Conservation (phyloP, 2,888 invertebrate genomes). For the Uloborus plumipes region DNA sequence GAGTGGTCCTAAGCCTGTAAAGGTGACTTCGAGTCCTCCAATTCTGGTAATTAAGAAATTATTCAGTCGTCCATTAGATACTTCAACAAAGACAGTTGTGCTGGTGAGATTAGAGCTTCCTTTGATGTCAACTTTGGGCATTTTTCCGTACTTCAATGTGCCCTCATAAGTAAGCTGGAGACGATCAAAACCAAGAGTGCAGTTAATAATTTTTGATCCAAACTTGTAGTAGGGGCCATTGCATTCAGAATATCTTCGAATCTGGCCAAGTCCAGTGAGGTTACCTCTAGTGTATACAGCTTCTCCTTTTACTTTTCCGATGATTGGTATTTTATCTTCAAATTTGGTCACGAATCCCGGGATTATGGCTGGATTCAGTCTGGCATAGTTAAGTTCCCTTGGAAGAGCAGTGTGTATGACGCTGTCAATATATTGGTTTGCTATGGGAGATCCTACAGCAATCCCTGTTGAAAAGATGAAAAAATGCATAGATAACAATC, state of each 20-base stretch:
- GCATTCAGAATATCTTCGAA: conserved; percentile 42
- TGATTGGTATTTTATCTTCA: conserved; percentile 45
- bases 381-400: conserved; percentile 26
- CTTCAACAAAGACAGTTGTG: conserved; percentile 29
- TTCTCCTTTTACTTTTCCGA: conserved; percentile 58
- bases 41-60: conserved; percentile 35
- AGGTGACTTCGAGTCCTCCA: conserved; percentile 24
- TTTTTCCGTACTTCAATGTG: conserved; percentile 57
- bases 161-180: conserved; percentile 40
- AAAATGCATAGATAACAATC: too few relatives aligned
- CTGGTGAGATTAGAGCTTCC: conserved; percentile 38
- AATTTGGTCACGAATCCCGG: conserved; percentile 46
- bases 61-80: conserved; percentile 17
- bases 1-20: conserved; percentile 56
- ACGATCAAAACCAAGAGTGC: conserved; percentile 39
- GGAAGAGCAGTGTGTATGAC: conserved; percentile 33
- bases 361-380: conserved; percentile 40
- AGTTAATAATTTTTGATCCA: conserved; percentile 47
- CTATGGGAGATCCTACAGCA: conserved; percentile 36
- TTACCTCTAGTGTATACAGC: conserved; percentile 38
- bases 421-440: conserved; percentile 55
- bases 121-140: conserved; percentile 55
- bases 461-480: conserved; percentile 20
- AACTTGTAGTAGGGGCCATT: conserved; percentile 50
- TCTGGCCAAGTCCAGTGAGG: conserved; percentile 36